phyloP scores from a whole-genome alignment of 2,113 vertebrate genomes.

The Synchiropus splendidus region DNA sequence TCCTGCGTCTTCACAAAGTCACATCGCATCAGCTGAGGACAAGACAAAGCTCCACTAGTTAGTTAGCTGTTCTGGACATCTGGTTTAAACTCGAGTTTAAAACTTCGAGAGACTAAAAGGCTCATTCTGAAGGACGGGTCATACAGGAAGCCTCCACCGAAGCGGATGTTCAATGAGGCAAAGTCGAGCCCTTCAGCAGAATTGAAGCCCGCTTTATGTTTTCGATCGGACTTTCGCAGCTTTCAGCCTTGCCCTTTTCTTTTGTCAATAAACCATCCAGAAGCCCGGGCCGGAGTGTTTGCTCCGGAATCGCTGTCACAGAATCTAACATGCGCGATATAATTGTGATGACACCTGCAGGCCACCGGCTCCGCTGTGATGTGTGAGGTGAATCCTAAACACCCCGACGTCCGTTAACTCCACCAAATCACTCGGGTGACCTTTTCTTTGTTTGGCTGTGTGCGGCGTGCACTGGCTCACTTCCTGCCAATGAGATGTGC shows the following conservation, averaged over 20 bases:
- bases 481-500: no score
- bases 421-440: background rate
- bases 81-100: no score
- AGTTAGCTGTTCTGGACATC: no score
- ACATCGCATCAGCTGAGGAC: constrained; percentile 82
- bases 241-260: background rate
- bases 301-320: constrained; percentile 3
- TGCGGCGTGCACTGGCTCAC: no score
- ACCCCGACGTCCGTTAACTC: background rate
- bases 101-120: no score
- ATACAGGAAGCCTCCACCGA: no score
- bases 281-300: constrained; percentile 3
- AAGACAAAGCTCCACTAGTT: background rate
- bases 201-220: no score
- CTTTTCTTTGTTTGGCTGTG: background rate
- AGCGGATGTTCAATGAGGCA: no score
- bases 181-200: no score
- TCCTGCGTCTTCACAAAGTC: constrained; percentile 79
- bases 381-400: constrained; percentile 17
- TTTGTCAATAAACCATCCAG: constrained; percentile 2
- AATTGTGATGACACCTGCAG: background rate
- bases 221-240: background rate
- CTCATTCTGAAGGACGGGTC: no score
- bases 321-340: constrained; percentile 2
- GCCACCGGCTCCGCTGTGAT: constrained; percentile 1